Percentiles rank a stretch among this genome's conserved stretches.
These are phyloP conservation scores for Campylomormyrus tamandua DNA, from an alignment of 2,113 vertebrate species.

Conservation along the genomic window DNA sequence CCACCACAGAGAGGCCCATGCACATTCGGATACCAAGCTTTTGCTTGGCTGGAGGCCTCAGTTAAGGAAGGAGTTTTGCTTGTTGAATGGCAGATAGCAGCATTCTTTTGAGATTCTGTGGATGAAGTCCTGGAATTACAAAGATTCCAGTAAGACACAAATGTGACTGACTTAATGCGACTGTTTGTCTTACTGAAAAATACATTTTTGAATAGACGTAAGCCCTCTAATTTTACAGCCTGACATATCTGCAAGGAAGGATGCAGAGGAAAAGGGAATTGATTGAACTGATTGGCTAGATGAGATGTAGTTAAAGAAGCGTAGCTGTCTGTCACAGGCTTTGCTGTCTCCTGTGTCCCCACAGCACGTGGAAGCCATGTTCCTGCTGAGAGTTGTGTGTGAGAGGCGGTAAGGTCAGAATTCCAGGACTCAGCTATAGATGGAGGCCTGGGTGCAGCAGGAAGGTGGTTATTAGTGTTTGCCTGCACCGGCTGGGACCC, in stretches of 20 bases:
- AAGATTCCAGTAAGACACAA: not conserved
- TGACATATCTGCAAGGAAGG: not conserved
- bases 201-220: not conserved
- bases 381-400: conserved; percentile 30
- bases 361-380: not conserved
- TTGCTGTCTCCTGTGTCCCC: not conserved
- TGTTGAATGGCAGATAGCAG: not conserved
- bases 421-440: not conserved
- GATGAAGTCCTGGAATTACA: not conserved
- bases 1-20: not conserved
- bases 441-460: not conserved
- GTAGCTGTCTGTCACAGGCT: not conserved
- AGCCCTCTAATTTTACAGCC: not conserved
- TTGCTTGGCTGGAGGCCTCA: not conserved
- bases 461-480: not conserved
- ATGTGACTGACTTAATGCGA: not conserved
- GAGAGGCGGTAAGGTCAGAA: conserved; percentile 12
- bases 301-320: not conserved
- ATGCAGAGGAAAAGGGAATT: not conserved
- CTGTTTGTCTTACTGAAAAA: not conserved
- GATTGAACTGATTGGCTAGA: not conserved
- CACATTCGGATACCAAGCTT: not conserved
- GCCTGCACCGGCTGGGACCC: conserved; percentile 1
- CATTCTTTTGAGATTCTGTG: not conserved
- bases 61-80: not conserved